Base-by-base conservation (phyloP, 2,797 vertebrate genomes). In the Pseudopleuronectes americanus region DNA sequence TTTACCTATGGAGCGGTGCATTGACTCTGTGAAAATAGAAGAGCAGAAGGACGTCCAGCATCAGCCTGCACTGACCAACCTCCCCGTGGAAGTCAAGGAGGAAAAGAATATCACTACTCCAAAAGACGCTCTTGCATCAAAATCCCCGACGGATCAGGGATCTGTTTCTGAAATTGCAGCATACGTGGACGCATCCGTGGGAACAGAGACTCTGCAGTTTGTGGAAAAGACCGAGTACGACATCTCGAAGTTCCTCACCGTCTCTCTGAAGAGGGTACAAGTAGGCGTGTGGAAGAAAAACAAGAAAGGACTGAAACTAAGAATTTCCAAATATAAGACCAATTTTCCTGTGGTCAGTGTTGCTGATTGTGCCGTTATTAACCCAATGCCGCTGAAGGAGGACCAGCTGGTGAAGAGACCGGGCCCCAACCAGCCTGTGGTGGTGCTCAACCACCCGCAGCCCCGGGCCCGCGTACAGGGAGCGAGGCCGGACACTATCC, bases 391-490 rank as follows among this genome's bases (percentile, higher is more conserved):
- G 0, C 86, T 95, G 63, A 96, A 93, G 75, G 84, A 24, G 3
- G 93, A 96, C 83, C 98, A 99, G 57, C 81, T 90, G 57, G 95
- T 98, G 64, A 96, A 95, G 53, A 93, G 91, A 1, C 98, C 98
- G 14, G 92, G 95, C 24, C 95, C 94, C 17, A 94, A 97, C 89
- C 98, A 99, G 84, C 97, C 97, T 0, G 96, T 99, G 74, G 97
- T 99, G 21, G 97, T 99, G 58, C 89, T 99, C 43, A 99, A 99
- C 86, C 97, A 98, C 60, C 97, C 97, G 0, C 96, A 95, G 16
- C 95, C 97, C 2, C 95, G 94, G 57, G 84, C 90, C 0, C 83
- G 92, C 12, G 4, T 49, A 3, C 75, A 77, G 28, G 76, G 38
- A 8, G 17, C 16, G 0, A 63, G 64, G 0, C 13, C 65, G 4